Base-by-base conservation (phyloP, 2,888 invertebrate genomes). In the Drosophila setosimentum region DNA sequence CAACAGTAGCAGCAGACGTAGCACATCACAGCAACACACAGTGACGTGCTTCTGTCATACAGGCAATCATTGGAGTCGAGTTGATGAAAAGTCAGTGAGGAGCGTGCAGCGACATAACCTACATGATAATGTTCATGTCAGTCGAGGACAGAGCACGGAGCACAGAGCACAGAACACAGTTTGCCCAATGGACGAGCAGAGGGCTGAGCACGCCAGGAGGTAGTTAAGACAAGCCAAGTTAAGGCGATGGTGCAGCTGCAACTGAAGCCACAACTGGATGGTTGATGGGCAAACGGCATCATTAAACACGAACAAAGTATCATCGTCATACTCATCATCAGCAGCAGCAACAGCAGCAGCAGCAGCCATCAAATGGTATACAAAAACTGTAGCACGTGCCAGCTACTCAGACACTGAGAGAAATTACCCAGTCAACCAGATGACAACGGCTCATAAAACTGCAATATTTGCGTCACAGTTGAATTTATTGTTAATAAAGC, bases 221-320 rank as follows among this genome's bases (percentile, higher is more conserved):
- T 58, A 67, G 50, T 77, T 71, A 60, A 68, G 50, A 74, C 45
- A 60, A 66, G 11, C 65, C 64, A 71, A 74, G 80, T 73, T 71
- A 53, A 77, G 88, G 68, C 67, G 67, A 68, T 65, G 68, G 54
- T 59, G 50, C 50, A 45, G 69, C 59, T 64, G 58, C 18, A 37
- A 55, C 55, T 60, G 49, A 32, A 54, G 42, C 54, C 50, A 54
- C 40, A 40, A 69, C 66, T 54, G 48, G 29, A 42, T 33, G 70
- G 68, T 61, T 83, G 89, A 86, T 71, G 78, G 79, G 68, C 85
- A 85, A 85, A 89, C 78, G 78, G 87, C 89, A 84, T 87, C 90
- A 91, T 89, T 89, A 88, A 90, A 88, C 82, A 91, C 77, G 82
- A 79, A 80, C 90, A 89, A 89, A 89, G 89, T 91, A 86, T 87